Conservation (phyloP, 2,113 vertebrate species). For the Entomyzon cyanotis region DNA sequence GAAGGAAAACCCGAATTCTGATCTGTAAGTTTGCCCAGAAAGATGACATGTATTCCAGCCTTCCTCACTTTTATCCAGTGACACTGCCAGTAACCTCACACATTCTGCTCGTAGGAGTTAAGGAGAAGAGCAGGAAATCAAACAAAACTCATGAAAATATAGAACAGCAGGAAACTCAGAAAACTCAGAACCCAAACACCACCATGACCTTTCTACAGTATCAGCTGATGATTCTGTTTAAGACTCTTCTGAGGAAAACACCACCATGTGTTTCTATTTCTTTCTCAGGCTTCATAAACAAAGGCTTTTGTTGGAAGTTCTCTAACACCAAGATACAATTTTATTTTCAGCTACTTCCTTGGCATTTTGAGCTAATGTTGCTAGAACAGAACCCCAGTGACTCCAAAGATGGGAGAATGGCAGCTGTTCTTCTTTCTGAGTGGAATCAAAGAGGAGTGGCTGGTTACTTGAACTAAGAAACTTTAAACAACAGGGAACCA, state of each 20-base stretch:
- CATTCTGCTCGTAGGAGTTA: not conserved
- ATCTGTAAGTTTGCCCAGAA: not conserved
- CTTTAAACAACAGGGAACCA: not conserved
- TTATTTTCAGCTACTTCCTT: not conserved
- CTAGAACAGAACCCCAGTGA: not conserved
- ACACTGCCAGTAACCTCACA: not conserved
- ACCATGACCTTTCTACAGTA: not conserved
- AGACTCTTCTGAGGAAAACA: not conserved
- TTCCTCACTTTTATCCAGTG: not conserved
- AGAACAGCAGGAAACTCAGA: not conserved
- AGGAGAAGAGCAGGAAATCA: not conserved
- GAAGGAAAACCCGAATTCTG: not conserved
- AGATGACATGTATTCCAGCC: not conserved
- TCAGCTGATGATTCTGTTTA: not conserved
- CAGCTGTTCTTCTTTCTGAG: not conserved
- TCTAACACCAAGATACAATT: rapidly evolving
- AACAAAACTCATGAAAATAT: not conserved
- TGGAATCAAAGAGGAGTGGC: not conserved
- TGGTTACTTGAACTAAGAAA: not conserved
- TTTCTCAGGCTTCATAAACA: not conserved
- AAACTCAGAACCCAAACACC: not conserved
- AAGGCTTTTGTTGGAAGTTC: not conserved
- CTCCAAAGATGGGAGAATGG: not conserved
- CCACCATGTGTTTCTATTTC: not conserved
- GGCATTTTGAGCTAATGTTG: not conserved